Percentiles rank a stretch among this genome's conserved stretches.
These are phyloP conservation scores for Halcyon leucocephala DNA, from an alignment of 2,797 vertebrate species.

Conservation along the genomic window DNA sequence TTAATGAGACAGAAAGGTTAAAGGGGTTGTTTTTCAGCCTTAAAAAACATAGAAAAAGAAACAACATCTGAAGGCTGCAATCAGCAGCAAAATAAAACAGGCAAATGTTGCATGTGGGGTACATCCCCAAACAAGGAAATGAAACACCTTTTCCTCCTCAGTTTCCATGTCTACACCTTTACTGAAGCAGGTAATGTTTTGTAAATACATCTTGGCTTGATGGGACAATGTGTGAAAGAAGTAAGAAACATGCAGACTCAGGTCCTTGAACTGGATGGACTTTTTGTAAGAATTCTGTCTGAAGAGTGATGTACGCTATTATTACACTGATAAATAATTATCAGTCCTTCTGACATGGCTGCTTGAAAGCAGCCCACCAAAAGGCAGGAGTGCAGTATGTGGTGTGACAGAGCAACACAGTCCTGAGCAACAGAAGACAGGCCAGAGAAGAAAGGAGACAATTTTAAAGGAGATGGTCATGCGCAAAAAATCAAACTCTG, in stretches of 20 bases:
- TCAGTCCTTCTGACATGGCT: not conserved
- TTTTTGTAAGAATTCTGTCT: not conserved
- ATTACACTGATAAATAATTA: conserved; percentile 16
- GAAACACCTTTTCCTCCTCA: conserved; percentile 39
- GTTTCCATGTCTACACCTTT: not conserved
- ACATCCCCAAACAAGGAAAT: conserved; percentile 22
- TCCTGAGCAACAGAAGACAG: not conserved
- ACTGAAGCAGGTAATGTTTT: not conserved
- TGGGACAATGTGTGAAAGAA: not conserved
- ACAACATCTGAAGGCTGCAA: not conserved
- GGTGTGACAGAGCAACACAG: not conserved
- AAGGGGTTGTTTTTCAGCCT: not conserved
- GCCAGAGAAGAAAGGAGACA: not conserved
- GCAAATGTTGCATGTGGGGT: not conserved
- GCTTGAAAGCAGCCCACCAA: not conserved
- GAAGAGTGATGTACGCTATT: not conserved
- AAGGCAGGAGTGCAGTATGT: not conserved
- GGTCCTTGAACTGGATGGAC: not conserved
- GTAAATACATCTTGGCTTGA: conserved; percentile 8
- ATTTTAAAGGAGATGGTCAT: not conserved
- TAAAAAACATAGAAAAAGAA: conserved; percentile 18
- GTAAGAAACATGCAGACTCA: not conserved
- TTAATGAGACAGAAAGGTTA: conserved; percentile 64
- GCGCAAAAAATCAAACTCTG: not conserved
- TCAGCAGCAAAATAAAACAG: not conserved